Base-by-base conservation (phyloP, 2,113 vertebrate species). In the Sialia sialis region DNA sequence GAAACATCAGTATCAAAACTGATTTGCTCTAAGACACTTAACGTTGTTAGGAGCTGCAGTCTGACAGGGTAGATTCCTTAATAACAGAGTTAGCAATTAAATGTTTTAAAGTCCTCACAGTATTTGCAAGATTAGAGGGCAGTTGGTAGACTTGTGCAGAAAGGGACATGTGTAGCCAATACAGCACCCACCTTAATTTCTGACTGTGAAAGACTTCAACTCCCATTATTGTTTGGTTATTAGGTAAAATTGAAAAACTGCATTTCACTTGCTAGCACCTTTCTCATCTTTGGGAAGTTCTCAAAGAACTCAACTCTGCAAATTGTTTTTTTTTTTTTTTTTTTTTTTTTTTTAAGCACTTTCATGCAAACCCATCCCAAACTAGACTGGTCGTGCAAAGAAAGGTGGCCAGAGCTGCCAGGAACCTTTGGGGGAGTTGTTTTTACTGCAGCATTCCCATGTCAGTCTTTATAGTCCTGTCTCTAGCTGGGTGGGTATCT, bases 1-100 rank as follows among this genome's bases (percentile, higher is more conserved):
- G 94, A 97, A 98, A 98, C 96, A 95, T 96, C 92, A 94, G 97
- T 97, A 98, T 97, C 98, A 95, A 83, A 96, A 96, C 94, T 93
- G 95, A 98, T 97, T 95, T 90, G 94, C 94, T 97, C 74, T 94
- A 68, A 84, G 86, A 98, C 95, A 97, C 89, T 87, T 80, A 87
- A 91, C 4, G 1, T 94, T 94, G 81, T 97, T 93, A 94, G 95
- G 93, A 96, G 86, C 84, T 95, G 87, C 93, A 83, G 84, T 80
- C 83, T 90, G 88, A 94, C 88, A 91, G 90, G 93, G 58, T 96
- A 95, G 94, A 96, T 96, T 95, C 94, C 95, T 92, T 92, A 94
- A 93, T 79, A 78, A 85, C 21, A 75, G 78, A 96, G 92, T 88
- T 94, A 87, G 85, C 77, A 96, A 91, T 97, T 95, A 94, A 93